Percentiles rank a stretch among this genome's conserved stretches.
These are phyloP conservation scores for Tapirus indicus DNA, from an alignment of 2,797 vertebrate species.

Conservation along the genomic window DNA sequence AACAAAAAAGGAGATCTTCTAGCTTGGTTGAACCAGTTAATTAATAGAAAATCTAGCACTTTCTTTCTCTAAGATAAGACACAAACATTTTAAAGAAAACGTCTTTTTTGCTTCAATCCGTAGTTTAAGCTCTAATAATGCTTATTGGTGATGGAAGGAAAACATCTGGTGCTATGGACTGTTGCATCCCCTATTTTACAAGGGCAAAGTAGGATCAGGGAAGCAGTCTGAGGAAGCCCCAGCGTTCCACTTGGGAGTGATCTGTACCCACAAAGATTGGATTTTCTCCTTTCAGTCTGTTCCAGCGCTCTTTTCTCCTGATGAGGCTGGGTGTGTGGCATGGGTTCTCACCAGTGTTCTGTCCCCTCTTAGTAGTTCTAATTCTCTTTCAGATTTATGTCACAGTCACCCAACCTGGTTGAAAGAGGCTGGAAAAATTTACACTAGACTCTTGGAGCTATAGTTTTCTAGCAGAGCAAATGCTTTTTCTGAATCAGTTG, in stretches of 20 bases:
- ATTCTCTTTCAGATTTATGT: background rate
- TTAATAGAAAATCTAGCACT: background rate
- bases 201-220: background rate
- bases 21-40: background rate
- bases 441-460: background rate
- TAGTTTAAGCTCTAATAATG: background rate
- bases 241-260: background rate
- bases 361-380: background rate
- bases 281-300: background rate
- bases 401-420: background rate
- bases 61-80: background rate
- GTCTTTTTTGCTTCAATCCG: background rate
- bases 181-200: background rate
- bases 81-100: background rate
- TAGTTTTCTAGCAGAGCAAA: background rate
- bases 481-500: background rate
- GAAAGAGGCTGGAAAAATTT: background rate
- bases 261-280: background rate
- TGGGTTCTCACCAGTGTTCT: background rate
- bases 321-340: background rate
- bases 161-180: background rate
- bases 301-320: background rate
- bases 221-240: background rate
- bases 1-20: background rate
- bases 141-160: background rate